Evolutionary conservation across 2,113 vertebrate genomes (phyloP), one percentile per base, ranked within the genome.

Genomic region (Geococcyx californianus): DNA sequence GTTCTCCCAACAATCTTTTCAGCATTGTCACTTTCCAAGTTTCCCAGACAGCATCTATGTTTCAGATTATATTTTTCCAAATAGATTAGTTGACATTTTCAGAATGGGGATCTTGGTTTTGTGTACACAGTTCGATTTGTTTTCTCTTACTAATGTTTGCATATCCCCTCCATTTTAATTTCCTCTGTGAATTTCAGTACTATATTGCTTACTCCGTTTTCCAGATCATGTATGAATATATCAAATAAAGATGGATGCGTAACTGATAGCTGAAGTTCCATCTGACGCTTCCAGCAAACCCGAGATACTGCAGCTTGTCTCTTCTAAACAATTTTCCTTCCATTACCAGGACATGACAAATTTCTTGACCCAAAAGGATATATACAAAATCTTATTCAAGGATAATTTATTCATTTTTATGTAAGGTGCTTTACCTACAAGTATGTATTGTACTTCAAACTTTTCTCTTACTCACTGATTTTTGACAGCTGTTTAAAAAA

Each of bases 1-100:
- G 17, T 87, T 54, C 55, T 77, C 78, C 63, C 84, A 83, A 47
- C 28, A 45, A 42, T 85, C 67, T 76, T 74, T 44, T 66, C 84
- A 83, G 49, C 40, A 16, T 3, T 91, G 51, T 33, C 74, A 42
- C 87, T 92, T 94, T 94, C 82, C 85, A 94, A 44, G 78, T 88
- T 94, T 94, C 75, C 74, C 75, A 56, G 52, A 77, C 34, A 96
- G 68, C 13, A 55, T 93, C 84, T 90, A 59, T 86, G 68, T 88
- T 94, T 93, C 64, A 81, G 52, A 77, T 95, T 85, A 60, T 54
- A 56, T 74, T 85, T 95, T 90, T 88, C 82, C 76, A 78, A 77
- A 70, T 68, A 67, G 55, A 84, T 88, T 17, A 59, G 23, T 70
- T 86, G 59, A 84, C 7, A 7, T 88, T 95, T 94, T 92, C 85